Percentiles rank a stretch among this genome's conserved stretches.
phyloP scores from a whole-genome alignment of 2,113 vertebrate genomes.

The Laticauda colubrina region DNA sequence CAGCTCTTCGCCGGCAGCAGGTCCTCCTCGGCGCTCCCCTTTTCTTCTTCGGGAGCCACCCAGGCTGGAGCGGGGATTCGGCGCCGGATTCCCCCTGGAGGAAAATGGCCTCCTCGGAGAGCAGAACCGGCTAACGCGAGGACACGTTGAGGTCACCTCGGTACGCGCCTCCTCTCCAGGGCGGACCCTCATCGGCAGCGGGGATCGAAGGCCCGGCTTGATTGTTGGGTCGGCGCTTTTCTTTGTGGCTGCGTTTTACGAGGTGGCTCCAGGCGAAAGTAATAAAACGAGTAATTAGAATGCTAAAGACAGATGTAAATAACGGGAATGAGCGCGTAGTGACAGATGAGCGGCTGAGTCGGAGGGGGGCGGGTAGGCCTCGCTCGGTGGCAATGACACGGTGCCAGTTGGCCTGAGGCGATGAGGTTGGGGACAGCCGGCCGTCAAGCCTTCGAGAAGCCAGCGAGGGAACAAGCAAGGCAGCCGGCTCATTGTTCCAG shows the following conservation, averaged over 20 bases:
- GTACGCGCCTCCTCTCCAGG: conserved; percentile 69
- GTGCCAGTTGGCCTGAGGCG: conserved; percentile 79
- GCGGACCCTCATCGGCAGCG: conserved; percentile 62
- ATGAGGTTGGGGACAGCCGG: conserved; percentile 68
- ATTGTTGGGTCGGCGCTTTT: conserved; percentile 84
- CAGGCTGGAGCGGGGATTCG: neutral
- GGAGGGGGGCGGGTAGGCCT: conserved; percentile 62
- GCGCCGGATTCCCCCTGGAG: neutral
- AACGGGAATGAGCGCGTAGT: conserved; percentile 94
- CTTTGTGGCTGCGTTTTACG: conserved; percentile 80
- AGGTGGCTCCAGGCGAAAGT: conserved; percentile 96
- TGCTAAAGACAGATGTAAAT: conserved; percentile 99
- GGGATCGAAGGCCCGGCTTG: conserved; percentile 70
- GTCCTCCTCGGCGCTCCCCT: neutral
- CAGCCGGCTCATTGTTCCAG: neutral
- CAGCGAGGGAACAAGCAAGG: neutral
- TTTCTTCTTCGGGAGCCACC: neutral
- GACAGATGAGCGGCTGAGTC: conserved; percentile 90
- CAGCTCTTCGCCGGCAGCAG: neutral
- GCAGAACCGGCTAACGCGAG: conserved; percentile 67
- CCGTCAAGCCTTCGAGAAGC: neutral
- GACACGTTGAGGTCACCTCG: conserved; percentile 73
- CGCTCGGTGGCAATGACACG: conserved; percentile 84
- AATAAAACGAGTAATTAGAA: conserved; percentile 99
- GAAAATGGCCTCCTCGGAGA: conserved; percentile 8